phyloP scores from a whole-genome alignment of 2,888 invertebrate species.

The Cryptocephalus primarius region DNA sequence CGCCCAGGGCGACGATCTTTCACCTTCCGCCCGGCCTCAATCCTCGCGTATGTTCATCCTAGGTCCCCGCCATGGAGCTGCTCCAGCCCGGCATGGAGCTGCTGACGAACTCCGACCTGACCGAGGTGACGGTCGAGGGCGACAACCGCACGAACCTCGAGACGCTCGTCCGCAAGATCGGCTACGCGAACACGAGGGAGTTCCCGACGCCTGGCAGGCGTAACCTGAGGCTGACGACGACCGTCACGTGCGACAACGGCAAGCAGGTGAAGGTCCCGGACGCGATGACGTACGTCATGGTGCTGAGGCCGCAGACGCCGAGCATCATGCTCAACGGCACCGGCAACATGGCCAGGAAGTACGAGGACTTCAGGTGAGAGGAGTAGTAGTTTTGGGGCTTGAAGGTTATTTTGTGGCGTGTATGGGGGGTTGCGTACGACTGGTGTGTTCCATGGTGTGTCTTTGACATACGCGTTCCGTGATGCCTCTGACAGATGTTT shows the following conservation, averaged over 20 bases:
- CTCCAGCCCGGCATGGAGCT: slow-evolving; percentile 71
- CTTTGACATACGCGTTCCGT: no score
- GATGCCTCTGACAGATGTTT: no score
- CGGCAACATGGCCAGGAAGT: slow-evolving; percentile 71
- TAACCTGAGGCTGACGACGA: slow-evolving; percentile 71
- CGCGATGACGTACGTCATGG: slow-evolving; percentile 78
- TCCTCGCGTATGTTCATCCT: no score
- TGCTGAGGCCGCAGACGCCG: slow-evolving; percentile 75
- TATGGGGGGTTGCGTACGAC: no score
- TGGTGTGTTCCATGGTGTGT: no score
- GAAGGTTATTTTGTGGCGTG: no score
- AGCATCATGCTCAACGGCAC: slow-evolving; percentile 74
- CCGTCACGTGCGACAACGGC: slow-evolving; percentile 59
- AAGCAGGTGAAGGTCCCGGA: slow-evolving; percentile 45
- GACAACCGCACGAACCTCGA: slow-evolving; percentile 86
- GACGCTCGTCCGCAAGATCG: slow-evolving; percentile 71
- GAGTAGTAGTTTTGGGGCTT: no score
- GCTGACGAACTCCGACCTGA: slow-evolving; percentile 62
- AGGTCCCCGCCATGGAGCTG: slow-evolving; percentile 62
- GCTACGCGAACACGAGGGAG: slow-evolving; percentile 83
- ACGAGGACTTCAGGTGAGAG: slow-evolving; percentile 57
- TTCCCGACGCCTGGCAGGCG: slow-evolving; percentile 93
- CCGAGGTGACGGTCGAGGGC: slow-evolving; percentile 85
- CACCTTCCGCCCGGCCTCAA: no score
- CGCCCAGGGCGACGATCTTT: no score